These are phyloP conservation scores for Oncorhynchus nerka DNA, from an alignment of 2,113 vertebrate genomes.

Conservation along the genomic window DNA sequence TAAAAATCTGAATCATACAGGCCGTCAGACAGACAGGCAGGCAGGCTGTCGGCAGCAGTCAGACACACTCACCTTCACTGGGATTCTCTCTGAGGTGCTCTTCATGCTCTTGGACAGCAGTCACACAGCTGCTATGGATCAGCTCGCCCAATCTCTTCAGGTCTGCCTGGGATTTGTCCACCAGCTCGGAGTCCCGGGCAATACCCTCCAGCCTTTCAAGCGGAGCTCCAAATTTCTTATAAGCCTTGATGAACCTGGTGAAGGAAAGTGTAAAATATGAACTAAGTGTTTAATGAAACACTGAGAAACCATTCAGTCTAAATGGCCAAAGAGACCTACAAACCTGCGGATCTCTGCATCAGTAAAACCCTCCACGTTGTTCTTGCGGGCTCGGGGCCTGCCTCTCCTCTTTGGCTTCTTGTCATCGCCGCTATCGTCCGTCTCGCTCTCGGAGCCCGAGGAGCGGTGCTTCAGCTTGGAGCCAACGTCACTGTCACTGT, in stretches of 20 bases:
- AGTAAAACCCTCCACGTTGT: conserved; percentile 95
- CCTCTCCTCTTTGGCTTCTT: conserved; percentile 93
- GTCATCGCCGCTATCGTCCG: conserved; percentile 92
- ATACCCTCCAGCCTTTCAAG: conserved; percentile 94
- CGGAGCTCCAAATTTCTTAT: conserved; percentile 97
- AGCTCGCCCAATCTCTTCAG: conserved; percentile 92
- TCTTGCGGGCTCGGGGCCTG: conserved; percentile 89
- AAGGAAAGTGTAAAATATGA: conserved; percentile 9
- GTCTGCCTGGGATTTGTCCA: conserved; percentile 97
- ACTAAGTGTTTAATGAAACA: not conserved
- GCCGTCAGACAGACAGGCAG: too few species aligned
- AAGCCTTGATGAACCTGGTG: conserved; percentile 95
- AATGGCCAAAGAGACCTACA: not conserved
- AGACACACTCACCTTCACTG: conserved; percentile 79
- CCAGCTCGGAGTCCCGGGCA: conserved; percentile 94
- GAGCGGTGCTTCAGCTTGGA: conserved; percentile 91
- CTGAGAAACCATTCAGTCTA: not conserved
- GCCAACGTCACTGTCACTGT: conserved; percentile 94
- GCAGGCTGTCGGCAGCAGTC: too few species aligned
- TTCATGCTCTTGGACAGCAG: conserved; percentile 93
- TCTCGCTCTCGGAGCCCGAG: conserved; percentile 93
- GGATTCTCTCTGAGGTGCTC: conserved; percentile 95
- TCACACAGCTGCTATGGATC: conserved; percentile 88
- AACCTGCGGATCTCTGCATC: conserved; percentile 96
- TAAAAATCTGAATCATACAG: too few species aligned